Evolutionary conservation across 2,888 invertebrate genomes (phyloP).

Genomic region (Anorthoa munda): DNA sequence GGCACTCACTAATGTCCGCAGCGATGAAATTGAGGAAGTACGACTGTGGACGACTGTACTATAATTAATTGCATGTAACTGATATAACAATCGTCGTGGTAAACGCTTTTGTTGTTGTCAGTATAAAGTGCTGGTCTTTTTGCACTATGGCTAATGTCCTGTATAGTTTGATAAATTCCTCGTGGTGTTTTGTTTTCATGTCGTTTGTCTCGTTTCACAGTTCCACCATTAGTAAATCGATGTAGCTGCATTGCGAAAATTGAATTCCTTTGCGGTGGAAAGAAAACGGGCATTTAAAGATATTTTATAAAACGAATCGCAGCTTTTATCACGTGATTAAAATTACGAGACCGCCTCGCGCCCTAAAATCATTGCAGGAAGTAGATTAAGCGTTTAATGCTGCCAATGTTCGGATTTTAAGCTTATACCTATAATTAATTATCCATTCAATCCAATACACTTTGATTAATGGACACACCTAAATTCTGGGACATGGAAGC

Average conservation of each 20-base stretch:
- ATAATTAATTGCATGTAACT: slow-evolving; percentile 64
- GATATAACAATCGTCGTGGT: slow-evolving; percentile 50
- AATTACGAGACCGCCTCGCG: slow-evolving; percentile 32
- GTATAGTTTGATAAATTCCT: slow-evolving; percentile 49
- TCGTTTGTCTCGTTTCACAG: slow-evolving; percentile 30
- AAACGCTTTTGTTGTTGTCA: slow-evolving; percentile 57
- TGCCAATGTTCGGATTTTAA: slow-evolving; percentile 34
- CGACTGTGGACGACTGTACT: slow-evolving; percentile 55
- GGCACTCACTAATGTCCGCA: slow-evolving; percentile 55
- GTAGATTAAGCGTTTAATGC: slow-evolving; percentile 42
- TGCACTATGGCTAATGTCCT: slow-evolving; percentile 51
- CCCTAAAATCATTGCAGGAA: slow-evolving; percentile 54
- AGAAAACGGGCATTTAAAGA: slow-evolving; percentile 20
- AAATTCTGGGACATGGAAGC: slow-evolving; percentile 46
- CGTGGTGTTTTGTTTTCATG: slow-evolving; percentile 56
- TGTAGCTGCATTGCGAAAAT: slow-evolving; percentile 31
- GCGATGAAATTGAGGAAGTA: slow-evolving; percentile 60
- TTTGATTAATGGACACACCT: slow-evolving; percentile 65
- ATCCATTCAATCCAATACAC: slow-evolving; percentile 51
- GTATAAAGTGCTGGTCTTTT: slow-evolving; percentile 52
- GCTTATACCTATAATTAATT: slow-evolving; percentile 58
- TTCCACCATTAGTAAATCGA: slow-evolving; percentile 52
- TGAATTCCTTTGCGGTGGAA: slow-evolving; percentile 31
- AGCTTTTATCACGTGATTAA: slow-evolving; percentile 38
- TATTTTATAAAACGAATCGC: slow-evolving; percentile 8